These are phyloP conservation scores for Mixornis gularis DNA, from an alignment of 2,113 vertebrate genomes.

Conservation along the genomic window DNA sequence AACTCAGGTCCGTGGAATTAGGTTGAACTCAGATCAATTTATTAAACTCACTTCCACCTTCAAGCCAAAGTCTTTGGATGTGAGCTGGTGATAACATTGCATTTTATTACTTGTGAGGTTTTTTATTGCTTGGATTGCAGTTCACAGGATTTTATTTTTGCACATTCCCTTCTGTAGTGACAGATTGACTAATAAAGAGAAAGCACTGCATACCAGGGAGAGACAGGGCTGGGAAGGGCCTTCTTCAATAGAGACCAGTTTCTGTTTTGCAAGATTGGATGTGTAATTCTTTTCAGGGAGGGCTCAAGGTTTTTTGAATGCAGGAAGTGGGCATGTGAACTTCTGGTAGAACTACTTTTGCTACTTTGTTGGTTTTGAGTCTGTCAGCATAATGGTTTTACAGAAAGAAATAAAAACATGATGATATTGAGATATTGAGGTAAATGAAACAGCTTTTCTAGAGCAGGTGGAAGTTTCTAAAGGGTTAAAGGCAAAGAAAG, in stretches of 20 bases:
- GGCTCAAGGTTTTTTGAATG: not conserved
- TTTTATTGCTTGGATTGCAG: not conserved
- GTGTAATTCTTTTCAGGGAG: not conserved
- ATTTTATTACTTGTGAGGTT: not conserved
- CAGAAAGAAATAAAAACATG: not conserved
- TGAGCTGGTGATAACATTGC: not conserved
- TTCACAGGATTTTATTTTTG: not conserved
- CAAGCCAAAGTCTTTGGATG: not conserved
- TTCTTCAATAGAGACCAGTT: not conserved
- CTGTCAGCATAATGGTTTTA: not conserved
- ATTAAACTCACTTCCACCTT: not conserved
- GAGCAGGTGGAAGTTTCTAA: not conserved
- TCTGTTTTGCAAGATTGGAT: not conserved
- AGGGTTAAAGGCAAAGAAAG: not conserved
- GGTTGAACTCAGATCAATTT: not conserved
- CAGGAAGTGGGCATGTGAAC: rapidly evolving
- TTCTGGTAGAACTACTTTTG: not conserved
- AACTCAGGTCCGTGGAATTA: not conserved
- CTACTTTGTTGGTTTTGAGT: not conserved
- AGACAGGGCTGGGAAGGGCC: not conserved
- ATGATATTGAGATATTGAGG: not conserved
- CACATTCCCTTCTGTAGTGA: not conserved
- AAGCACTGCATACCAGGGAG: not conserved
- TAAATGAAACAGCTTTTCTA: not conserved
- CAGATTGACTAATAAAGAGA: not conserved